A percentile compares a stretch with the other conserved stretches of the same genome.
Conservation (phyloP, 2,113 vertebrate genomes). For the Ceyx margarethae region DNA sequence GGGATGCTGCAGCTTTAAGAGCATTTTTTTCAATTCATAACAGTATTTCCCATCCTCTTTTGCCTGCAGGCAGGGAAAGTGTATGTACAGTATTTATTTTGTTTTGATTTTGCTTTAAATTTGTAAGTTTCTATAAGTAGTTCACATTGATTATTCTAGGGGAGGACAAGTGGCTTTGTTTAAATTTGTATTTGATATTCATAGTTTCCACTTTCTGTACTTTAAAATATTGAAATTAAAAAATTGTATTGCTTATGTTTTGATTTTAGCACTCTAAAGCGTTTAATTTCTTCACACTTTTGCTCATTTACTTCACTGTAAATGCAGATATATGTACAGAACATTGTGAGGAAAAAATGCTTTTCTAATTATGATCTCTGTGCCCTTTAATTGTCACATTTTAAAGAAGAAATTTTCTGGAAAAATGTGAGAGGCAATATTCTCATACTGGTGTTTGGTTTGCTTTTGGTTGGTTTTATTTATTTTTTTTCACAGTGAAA, state of each 20-base stretch:
- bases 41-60: conserved; percentile 83
- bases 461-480: not conserved
- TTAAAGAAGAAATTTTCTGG: not conserved
- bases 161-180: conserved; percentile 78
- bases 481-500: not conserved
- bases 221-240: conserved; percentile 83
- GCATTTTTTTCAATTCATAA: conserved; percentile 70
- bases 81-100: conserved; percentile 85
- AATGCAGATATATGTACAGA: conserved; percentile 45
- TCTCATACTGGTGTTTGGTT: not conserved
- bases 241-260: conserved; percentile 79
- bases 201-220: conserved; percentile 81
- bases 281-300: conserved; percentile 72
- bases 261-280: conserved; percentile 73
- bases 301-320: conserved; percentile 47
- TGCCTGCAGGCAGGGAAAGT: conserved; percentile 86
- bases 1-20: conserved; percentile 81
- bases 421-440: not conserved
- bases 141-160: conserved; percentile 75
- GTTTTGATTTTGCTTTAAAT: conserved; percentile 77
- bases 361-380: not conserved
- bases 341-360: not conserved
- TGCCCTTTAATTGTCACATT: not conserved
- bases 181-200: conserved; percentile 82
- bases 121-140: conserved; percentile 82